Evolutionary conservation across 2,113 vertebrate genomes (phyloP).

Genomic region (Urocynchramus pylzowi): DNA sequence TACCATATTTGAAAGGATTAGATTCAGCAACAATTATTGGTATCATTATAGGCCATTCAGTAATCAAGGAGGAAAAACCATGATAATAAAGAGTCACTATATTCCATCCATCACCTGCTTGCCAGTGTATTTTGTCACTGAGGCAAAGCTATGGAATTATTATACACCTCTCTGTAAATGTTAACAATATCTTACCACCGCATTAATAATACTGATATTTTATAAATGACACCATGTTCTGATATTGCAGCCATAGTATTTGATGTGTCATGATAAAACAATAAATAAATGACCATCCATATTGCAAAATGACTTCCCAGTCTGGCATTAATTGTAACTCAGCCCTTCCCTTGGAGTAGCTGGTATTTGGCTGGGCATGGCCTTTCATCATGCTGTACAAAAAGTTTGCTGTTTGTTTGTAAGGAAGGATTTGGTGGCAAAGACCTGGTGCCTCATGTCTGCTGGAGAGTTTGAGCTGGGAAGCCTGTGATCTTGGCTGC

Average conservation of each 20-base stretch:
- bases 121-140: slow-evolving; percentile 7
- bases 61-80: background rate
- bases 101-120: background rate
- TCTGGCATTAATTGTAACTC: background rate
- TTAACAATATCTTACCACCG: background rate
- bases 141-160: background rate
- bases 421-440: background rate
- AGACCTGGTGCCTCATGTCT: background rate
- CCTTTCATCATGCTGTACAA: background rate
- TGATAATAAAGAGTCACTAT: background rate
- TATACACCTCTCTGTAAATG: slow-evolving; percentile 29
- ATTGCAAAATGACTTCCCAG: slow-evolving; percentile 3
- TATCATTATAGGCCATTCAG: background rate
- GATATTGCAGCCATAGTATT: slow-evolving; percentile 26
- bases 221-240: slow-evolving; percentile 42
- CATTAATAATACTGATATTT: slow-evolving; percentile 41
- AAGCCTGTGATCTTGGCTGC: background rate
- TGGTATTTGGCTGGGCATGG: background rate
- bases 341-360: background rate
- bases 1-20: background rate
- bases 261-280: slow-evolving; percentile 39
- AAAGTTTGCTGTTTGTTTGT: background rate
- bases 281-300: slow-evolving; percentile 53
- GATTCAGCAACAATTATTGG: background rate
- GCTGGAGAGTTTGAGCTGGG: background rate